Evolutionary conservation across 2,797 vertebrate genomes (phyloP).

Genomic region (Crossoptilon crossoptilon): DNA sequence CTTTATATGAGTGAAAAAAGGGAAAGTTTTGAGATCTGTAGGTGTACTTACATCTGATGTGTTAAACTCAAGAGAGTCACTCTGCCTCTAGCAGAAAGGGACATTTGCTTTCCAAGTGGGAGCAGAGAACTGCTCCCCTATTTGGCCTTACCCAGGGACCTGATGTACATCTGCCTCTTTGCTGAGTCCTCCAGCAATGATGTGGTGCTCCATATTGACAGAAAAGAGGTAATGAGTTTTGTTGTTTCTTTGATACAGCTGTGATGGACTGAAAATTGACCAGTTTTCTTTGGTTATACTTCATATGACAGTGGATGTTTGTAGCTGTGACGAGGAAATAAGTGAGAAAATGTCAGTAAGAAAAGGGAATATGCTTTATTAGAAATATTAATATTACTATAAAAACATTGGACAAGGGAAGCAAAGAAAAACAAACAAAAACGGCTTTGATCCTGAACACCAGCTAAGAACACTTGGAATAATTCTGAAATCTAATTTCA

Average conservation of each 20-base stretch:
- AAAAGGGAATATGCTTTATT: neutral
- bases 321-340: neutral
- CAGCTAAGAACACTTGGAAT: neutral
- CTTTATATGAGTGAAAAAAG: neutral
- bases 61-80: neutral
- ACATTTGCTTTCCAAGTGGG: neutral
- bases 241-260: neutral
- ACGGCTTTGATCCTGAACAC: neutral
- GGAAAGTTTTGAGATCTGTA: neutral
- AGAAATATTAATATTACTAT: neutral
- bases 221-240: neutral
- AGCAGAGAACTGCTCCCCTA: neutral
- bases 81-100: neutral
- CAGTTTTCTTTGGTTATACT: neutral
- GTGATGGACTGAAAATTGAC: neutral
- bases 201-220: neutral
- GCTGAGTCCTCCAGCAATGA: neutral
- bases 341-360: neutral
- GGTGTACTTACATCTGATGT: neutral
- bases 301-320: neutral
- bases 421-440: rapidly evolving
- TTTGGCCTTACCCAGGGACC: neutral
- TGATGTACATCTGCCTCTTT: neutral
- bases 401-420: neutral
- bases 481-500: neutral